These are phyloP conservation scores for Philonicus albiceps DNA, from an alignment of 2,888 invertebrate genomes.

Conservation along the genomic window DNA sequence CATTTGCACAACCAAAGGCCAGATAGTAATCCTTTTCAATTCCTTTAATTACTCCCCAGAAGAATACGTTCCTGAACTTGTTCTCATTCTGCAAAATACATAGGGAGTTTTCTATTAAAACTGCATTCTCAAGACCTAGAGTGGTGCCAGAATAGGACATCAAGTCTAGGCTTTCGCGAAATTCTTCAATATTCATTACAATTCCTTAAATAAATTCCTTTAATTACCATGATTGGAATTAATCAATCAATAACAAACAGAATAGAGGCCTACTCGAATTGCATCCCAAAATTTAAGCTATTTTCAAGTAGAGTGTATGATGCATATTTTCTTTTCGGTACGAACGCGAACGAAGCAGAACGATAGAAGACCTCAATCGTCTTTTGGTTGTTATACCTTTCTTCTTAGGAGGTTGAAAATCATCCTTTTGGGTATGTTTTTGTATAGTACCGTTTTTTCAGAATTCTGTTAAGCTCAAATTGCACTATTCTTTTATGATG, in stretches of 20 bases:
- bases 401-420: too few species aligned
- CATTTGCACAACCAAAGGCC: slow-evolving; percentile 78
- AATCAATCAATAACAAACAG: neutral
- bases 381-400: too few species aligned
- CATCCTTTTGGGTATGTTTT: too few species aligned
- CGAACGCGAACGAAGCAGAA: too few species aligned
- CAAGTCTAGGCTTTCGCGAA: slow-evolving; percentile 59
- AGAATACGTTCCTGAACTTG: slow-evolving; percentile 80
- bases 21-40: slow-evolving; percentile 81
- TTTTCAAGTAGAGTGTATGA: neutral
- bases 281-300: neutral
- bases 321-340: neutral
- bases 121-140: slow-evolving; percentile 76
- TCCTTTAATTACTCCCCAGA: slow-evolving; percentile 87
- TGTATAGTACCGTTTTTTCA: too few species aligned
- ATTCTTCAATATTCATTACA: slow-evolving; percentile 59
- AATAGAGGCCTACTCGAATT: neutral
- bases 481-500: too few species aligned
- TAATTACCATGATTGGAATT: neutral
- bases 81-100: slow-evolving; percentile 83
- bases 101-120: slow-evolving; percentile 78
- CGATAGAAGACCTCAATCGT: too few species aligned
- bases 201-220: neutral
- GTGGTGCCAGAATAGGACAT: slow-evolving; percentile 70
- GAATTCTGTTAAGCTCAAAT: too few species aligned